Conservation (phyloP, 2,888 invertebrate species). For the Amblyteles armatorius region DNA sequence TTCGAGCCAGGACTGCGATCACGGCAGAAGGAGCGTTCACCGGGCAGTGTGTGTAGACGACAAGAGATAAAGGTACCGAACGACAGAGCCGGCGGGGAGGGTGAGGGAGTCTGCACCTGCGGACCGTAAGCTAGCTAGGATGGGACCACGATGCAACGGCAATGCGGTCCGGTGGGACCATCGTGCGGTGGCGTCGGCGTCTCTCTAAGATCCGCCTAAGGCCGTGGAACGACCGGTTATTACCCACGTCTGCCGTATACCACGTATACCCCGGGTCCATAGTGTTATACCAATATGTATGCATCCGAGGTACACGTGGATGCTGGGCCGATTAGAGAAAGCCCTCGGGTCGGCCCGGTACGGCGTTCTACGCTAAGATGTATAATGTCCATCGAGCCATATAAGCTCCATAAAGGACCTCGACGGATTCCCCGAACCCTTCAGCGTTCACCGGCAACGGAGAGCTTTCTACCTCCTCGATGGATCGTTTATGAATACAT, state of each 20-base stretch:
- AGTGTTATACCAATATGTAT: conserved; percentile 50
- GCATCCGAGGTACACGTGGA: conserved; percentile 28
- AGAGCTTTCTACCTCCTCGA: background rate
- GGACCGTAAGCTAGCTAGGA: conserved; percentile 46
- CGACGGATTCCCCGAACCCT: conserved; percentile 45
- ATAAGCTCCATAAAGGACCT: conserved; percentile 56
- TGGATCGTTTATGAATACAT: conserved; percentile 6
- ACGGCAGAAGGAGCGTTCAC: conserved; percentile 31
- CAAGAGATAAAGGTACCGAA: conserved; percentile 34
- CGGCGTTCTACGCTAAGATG: conserved; percentile 51
- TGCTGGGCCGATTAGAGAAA: conserved; percentile 50
- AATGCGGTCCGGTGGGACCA: conserved; percentile 59
- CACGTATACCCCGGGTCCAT: conserved; percentile 18
- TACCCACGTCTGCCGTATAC: conserved; percentile 58
- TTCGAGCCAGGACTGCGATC: conserved; percentile 59
- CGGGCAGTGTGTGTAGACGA: conserved; percentile 24
- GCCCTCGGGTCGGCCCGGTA: conserved; percentile 50
- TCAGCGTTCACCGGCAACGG: background rate
- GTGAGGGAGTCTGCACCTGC: conserved; percentile 51
- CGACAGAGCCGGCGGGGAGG: background rate
- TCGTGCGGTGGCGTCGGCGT: conserved; percentile 36
- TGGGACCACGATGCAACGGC: conserved; percentile 54
- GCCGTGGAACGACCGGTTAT: conserved; percentile 63
- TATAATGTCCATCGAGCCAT: conserved; percentile 56
- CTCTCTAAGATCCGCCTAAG: conserved; percentile 61